Percentiles rank a stretch among this genome's conserved stretches.
Evolutionary conservation across 2,797 vertebrate genomes (phyloP).

Genomic region (Lithobates pipiens): DNA sequence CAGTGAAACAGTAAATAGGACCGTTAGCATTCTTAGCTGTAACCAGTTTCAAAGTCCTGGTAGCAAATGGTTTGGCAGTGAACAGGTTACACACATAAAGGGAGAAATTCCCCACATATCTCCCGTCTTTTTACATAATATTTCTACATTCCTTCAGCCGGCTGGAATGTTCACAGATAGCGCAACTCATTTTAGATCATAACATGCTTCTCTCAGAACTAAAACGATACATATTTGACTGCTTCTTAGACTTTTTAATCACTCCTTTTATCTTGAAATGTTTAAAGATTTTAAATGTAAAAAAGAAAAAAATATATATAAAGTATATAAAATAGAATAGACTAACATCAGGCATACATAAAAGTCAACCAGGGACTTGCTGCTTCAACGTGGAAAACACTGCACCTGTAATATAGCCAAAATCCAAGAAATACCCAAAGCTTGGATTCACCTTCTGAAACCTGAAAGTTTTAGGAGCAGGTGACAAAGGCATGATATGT

Average conservation of each 20-base stretch:
- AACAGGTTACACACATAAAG: constrained; percentile 24
- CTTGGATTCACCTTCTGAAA: too few relatives aligned
- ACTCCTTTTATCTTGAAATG: not conserved
- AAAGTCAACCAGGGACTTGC: too few relatives aligned
- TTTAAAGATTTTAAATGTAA: not conserved
- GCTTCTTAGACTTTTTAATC: not conserved
- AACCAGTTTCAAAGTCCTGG: not conserved
- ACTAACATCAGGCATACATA: not conserved
- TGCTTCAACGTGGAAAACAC: too few relatives aligned
- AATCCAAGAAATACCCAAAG: too few relatives aligned
- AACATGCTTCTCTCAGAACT: not conserved
- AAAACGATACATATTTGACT: not conserved
- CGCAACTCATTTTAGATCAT: not conserved
- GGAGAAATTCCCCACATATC: constrained; percentile 53
- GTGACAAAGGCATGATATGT: too few relatives aligned
- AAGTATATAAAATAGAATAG: not conserved
- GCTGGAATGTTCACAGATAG: constrained; percentile 39
- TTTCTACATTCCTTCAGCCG: constrained; percentile 49
- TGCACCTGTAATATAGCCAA: too few relatives aligned
- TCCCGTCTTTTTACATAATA: constrained; percentile 50
- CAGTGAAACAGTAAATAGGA: constrained; percentile 4
- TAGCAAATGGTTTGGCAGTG: not conserved
- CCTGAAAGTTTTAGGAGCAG: too few relatives aligned
- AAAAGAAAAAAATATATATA: not conserved
- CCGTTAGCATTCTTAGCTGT: not conserved